Base-by-base conservation (phyloP, 1,140 invertebrate species). In the Drosophila carrolli region DNA sequence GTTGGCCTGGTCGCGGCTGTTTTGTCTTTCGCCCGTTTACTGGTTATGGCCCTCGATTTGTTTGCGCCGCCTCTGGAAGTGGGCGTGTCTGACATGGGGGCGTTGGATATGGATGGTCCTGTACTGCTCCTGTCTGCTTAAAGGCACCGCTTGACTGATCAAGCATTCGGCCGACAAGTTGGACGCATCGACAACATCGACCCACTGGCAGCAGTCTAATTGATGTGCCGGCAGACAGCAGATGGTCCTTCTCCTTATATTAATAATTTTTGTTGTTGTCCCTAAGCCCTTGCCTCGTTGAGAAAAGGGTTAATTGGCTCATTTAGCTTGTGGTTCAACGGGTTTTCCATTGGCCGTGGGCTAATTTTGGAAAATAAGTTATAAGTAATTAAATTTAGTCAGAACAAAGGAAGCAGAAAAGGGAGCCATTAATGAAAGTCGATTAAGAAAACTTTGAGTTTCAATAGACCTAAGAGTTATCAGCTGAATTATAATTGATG, bases 291-390 rank as follows among this genome's bases (percentile, higher is more conserved):
- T 23, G 11, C 9, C 7, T 10, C 6, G 16, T 10, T 8, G 29
- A 27, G 43, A 65, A 19, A 85, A 65, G 82, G 82, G 82, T 85
- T 86, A 82, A 88, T 70, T 85, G 78, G 83, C 70, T 68, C 79
- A 78, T 75, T 86, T 75, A 61, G 68, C 53, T 51, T 78, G 81
- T 59, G 82, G 81, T 62, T 86, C 68, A 86, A 78, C 84, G 81
- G 72, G 59, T 66, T 70, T 75, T 72, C 51, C 43, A 57, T 56
- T 8, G 53, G 43, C 43, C 46, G 63, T 58, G 74, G 61, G 57
- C 74, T 77, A 81, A 85, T 81, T 85, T 85, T 41, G 13, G n/a
- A 19, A 46, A 76, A 59, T 48, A 51, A 56, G 38, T 65, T 75
- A 63, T 16, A 58, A 41, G 29, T 58, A 71, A 83, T 78, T 65